Evolutionary conservation across 2,797 vertebrate genomes (phyloP), one percentile per base, ranked within the genome.

Genomic region (Heterohyrax brucei): DNA sequence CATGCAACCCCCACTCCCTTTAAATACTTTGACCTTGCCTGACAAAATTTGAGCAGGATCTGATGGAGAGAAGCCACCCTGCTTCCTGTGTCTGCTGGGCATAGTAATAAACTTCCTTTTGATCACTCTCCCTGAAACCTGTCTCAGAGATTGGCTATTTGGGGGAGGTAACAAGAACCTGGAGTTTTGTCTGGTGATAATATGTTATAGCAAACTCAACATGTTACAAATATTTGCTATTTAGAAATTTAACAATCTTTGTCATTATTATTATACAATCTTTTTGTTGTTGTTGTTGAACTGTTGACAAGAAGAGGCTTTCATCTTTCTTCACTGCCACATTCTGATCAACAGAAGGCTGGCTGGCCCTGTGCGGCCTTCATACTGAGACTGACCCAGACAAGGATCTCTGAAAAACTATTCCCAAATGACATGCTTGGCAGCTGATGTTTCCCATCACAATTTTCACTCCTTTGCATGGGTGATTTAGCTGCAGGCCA

Each of bases 191-290:
- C 39, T 39, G 39, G 39, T 39, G 39, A 39, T 39, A 77, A 66
- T 70, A 28, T 56, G 18, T 56, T 56, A 56, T 90, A 85, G 5
- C 30, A 53, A 85, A 88, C 61, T 91, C 46, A n/a, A 5, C 73
- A 61, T 82, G 28, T 90, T 77, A 68, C 0, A 88, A n/a, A 30
- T 30, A 88, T 93, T 50, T 91, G 30, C 50, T 33, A 5, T 87
- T 56, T 70, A 79, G 50, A 66, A 72, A 87, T 70, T 44, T 39
- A 44, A 94, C 94, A 94, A 14, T 48, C 10, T 48, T 91, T 96
- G 16, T 56, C 64, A 78, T 85, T 79, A 9, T 70, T 75, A 80
- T 53, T 78, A 73, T 81, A 64, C 90, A 68, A 72, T 44, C 9
- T 80, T 44, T 46, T 79, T 59, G 76, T 26, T 33, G 75, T 72